Percentiles rank a stretch among this genome's conserved stretches.
phyloP scores from a whole-genome alignment of 2,888 invertebrate genomes.

The Ommatoiulus sabulosus region DNA sequence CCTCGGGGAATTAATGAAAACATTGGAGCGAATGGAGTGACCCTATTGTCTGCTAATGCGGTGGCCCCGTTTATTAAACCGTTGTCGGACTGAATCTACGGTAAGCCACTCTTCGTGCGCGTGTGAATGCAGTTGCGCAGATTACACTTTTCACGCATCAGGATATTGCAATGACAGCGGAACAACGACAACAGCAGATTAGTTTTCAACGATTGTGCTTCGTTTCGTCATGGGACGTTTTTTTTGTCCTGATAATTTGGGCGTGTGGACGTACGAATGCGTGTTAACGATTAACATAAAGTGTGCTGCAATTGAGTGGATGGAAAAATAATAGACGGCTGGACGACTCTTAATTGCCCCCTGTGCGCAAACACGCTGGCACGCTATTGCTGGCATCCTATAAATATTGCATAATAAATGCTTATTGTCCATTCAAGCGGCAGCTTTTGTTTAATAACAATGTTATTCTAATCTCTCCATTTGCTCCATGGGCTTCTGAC shows the following conservation, averaged over 20 bases:
- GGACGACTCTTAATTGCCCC: slow-evolving; percentile 11
- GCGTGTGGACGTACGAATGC: neutral
- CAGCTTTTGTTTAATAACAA: neutral
- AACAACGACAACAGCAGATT: neutral
- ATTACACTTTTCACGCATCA: neutral
- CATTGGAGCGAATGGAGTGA: neutral
- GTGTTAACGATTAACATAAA: slow-evolving; percentile 24
- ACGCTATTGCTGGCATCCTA: neutral
- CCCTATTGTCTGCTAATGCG: slow-evolving; percentile 7
- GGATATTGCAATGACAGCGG: neutral
- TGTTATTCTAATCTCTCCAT: neutral
- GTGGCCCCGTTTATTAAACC: neutral
- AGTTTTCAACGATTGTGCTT: neutral
- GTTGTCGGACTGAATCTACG: neutral
- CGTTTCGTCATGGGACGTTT: neutral
- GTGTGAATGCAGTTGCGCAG: neutral
- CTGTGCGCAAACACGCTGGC: neutral
- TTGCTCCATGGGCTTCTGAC: neutral
- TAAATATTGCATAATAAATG: neutral
- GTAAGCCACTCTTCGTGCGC: neutral
- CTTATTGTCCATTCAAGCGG: neutral
- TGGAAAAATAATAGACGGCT: neutral
- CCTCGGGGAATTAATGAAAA: slow-evolving; percentile 15
- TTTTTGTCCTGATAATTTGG: neutral
- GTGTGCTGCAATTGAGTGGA: slow-evolving; percentile 6